Conservation (phyloP, 2,113 vertebrate species). For the Tympanuchus pallidicinctus region DNA sequence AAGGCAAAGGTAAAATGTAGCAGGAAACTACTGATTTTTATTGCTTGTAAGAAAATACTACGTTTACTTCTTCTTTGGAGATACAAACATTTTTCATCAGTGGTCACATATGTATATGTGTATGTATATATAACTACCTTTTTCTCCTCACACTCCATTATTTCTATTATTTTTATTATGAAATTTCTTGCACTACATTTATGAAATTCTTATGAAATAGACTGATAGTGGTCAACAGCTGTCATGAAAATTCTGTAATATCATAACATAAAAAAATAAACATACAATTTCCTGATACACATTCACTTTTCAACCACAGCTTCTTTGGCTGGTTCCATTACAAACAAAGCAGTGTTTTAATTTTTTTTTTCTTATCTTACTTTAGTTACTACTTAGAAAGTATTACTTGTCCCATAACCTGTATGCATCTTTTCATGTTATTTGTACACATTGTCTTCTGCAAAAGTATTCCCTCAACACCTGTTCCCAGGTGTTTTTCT, state of each 20-base stretch:
- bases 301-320: not conserved
- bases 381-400: not conserved
- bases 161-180: not conserved
- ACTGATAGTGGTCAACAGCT: not conserved
- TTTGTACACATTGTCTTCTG: not conserved
- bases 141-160: not conserved
- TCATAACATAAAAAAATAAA: not conserved
- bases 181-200: not conserved
- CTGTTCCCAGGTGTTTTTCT: not conserved
- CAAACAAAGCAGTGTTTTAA: not conserved
- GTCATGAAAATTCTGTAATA: not conserved
- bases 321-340: not conserved
- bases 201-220: not conserved
- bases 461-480: not conserved
- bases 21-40: not conserved
- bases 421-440: not conserved
- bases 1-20: not conserved
- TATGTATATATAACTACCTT: not conserved
- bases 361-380: not conserved
- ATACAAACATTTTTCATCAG: not conserved
- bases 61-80: not conserved
- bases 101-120: not conserved
- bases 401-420: not conserved
- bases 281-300: not conserved
- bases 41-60: not conserved